phyloP scores from a whole-genome alignment of 2,888 invertebrate species.

The Exephanes ischioxanthus region DNA sequence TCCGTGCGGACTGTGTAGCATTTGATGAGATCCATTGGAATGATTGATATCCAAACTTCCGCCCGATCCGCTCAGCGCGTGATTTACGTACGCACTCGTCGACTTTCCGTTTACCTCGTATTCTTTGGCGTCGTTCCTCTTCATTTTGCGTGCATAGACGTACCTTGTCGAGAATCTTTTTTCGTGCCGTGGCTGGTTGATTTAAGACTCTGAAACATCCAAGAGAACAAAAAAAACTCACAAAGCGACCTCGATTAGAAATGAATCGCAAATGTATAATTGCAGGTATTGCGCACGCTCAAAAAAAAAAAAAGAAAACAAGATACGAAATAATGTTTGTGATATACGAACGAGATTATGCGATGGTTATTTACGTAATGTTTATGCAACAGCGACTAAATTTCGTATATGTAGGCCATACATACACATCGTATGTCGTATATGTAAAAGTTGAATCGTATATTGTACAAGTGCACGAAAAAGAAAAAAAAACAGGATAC shows the following conservation, averaged over 20 bases:
- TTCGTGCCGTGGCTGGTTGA: slow-evolving; percentile 62
- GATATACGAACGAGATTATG: not conserved
- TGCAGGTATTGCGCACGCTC: not conserved
- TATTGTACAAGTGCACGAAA: too few relatives aligned
- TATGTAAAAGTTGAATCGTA: too few relatives aligned
- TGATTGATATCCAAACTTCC: slow-evolving; percentile 75
- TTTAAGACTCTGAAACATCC: slow-evolving; percentile 58
- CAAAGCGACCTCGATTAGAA: slow-evolving; percentile 39
- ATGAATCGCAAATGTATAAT: slow-evolving; percentile 24
- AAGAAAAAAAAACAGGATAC: too few relatives aligned
- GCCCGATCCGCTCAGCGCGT: slow-evolving; percentile 76
- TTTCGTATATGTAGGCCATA: too few relatives aligned
- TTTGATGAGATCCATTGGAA: slow-evolving; percentile 72
- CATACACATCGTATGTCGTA: too few relatives aligned
- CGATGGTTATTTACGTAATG: slow-evolving; percentile 45
- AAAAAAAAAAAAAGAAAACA: not conserved
- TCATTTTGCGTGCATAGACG: slow-evolving; percentile 76
- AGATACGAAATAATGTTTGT: slow-evolving; percentile 7
- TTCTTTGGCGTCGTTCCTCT: slow-evolving; percentile 71
- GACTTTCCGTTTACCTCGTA: slow-evolving; percentile 71
- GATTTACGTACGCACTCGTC: slow-evolving; percentile 79
- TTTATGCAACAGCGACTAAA: slow-evolving; percentile 48
- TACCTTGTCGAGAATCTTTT: slow-evolving; percentile 53
- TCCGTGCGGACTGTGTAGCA: slow-evolving; percentile 75
- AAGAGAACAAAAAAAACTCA: slow-evolving; percentile 13